Conservation (phyloP, 2,113 vertebrate genomes). For the Seriola quinqueradiata region DNA sequence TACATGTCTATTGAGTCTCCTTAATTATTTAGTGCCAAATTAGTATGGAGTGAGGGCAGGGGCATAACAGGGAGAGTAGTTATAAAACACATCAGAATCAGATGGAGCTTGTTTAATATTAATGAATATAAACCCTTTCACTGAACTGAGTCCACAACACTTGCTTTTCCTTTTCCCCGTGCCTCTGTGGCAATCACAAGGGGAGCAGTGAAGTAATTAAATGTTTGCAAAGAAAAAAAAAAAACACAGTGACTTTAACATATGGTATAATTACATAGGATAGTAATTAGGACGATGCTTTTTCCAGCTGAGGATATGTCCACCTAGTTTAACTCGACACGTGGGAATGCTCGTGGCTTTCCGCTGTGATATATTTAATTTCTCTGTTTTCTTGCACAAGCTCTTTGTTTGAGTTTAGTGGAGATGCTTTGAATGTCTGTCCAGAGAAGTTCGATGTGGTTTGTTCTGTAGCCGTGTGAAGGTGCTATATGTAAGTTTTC, state of each 20-base stretch:
- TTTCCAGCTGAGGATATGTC: background rate
- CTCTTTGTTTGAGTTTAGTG: background rate
- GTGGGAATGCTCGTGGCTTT: background rate
- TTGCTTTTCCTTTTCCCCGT: slow-evolving; percentile 17
- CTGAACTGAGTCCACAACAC: slow-evolving; percentile 43
- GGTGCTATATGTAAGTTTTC: too few species aligned
- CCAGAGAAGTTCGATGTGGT: background rate
- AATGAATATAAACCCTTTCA: slow-evolving; percentile 55
- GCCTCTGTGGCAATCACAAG: slow-evolving; percentile 12
- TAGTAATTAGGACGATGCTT: slow-evolving; percentile 31
- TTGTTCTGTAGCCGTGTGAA: background rate
- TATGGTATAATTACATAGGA: slow-evolving; percentile 39
- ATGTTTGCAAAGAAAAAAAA: slow-evolving; percentile 24
- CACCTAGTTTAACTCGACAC: background rate
- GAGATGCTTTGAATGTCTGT: background rate
- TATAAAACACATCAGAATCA: slow-evolving; percentile 44
- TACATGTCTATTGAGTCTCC: slow-evolving; percentile 45
- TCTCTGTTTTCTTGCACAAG: too few species aligned
- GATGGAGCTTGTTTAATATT: slow-evolving; percentile 65
- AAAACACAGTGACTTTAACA: slow-evolving; percentile 21
- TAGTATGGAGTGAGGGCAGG: slow-evolving; percentile 45
- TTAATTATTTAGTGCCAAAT: slow-evolving; percentile 73
- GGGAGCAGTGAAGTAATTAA: slow-evolving; percentile 15
- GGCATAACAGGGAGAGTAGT: slow-evolving; percentile 33
- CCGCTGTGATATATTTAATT: background rate